Percentiles rank a stretch among this genome's conserved stretches.
phyloP scores from a whole-genome alignment of 2,797 vertebrate species.

The Arctocebus calabarensis region DNA sequence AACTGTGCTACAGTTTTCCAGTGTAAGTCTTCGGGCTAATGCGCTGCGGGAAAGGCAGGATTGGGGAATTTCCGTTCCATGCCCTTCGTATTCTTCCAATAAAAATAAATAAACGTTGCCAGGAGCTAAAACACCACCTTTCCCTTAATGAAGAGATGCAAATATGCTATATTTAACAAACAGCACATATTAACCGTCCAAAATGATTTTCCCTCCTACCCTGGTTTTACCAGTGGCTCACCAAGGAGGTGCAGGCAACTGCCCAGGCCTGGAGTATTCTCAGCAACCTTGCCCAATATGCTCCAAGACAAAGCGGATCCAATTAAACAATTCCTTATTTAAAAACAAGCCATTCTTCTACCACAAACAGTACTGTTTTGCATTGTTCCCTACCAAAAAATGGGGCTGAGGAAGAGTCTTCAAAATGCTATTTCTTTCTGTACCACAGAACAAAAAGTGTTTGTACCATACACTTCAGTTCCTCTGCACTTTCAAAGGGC shows the following conservation, averaged over 20 bases:
- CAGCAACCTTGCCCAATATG: conserved; percentile 28
- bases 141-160: conserved; percentile 49
- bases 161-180: conserved; percentile 69
- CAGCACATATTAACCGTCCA: conserved; percentile 54
- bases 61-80: background rate
- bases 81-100: background rate
- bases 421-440: conserved; percentile 50
- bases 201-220: background rate
- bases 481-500: conserved; percentile 30
- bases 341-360: conserved; percentile 45
- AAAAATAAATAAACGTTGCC: background rate
- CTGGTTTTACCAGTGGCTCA: background rate
- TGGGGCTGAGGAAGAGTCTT: background rate
- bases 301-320: conserved; percentile 31
- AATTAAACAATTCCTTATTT: conserved; percentile 68
- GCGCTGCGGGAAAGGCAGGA: background rate
- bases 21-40: background rate
- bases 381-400: conserved; percentile 9
- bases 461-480: conserved; percentile 12
- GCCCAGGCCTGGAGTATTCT: conserved; percentile 19
- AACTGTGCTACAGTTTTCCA: background rate
- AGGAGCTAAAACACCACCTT: conserved; percentile 5
- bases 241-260: background rate
- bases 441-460: conserved; percentile 62
- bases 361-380: conserved; percentile 15